Base-by-base conservation (phyloP, 2,113 vertebrate genomes). In the Willisornis vidua region DNA sequence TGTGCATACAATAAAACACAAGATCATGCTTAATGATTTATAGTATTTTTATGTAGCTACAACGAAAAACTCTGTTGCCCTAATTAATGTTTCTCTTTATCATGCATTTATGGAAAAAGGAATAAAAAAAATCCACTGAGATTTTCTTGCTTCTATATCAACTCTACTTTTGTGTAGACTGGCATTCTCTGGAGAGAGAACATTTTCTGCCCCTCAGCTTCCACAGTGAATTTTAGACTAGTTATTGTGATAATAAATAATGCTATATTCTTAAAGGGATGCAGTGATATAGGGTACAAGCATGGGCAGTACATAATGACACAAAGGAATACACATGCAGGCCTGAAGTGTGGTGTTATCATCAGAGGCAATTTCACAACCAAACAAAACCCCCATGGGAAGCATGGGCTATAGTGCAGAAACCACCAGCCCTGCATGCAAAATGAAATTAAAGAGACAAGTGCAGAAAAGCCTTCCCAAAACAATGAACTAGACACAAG, bases 401-500 rank as follows among this genome's bases (percentile, higher is more conserved):
- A 81, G 43, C 55, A 22, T 0, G 0, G 45, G 15, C 57, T 77
- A 28, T 23, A 84, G 66, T 33, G 86, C 71, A 89, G 81, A 89
- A 96, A 81, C 20, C 35, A 54, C 55, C 61, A 93, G 48, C 49
- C 29, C 75, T 94, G 89, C 89, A 79, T 87, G 79, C 14, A 91
- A 91, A 95, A 95, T 89, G 37, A 72, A 92, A 95, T 97, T 81
- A 94, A 92, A 91, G 52, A 92, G 45, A 79, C 72, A 88, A 92
- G 48, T 81, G 54, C 65, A 86, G 79, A 76, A 93, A 63, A 55
- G 58, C 88, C 74, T 89, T 90, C 39, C 48, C 72, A 71, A 95
- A 96, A 96, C 78, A 96, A 94, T 82, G 72, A 86, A 19, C 46
- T 39, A 54, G 77, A 94, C 77, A 85, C 48, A 55, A 87, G 72